These are phyloP conservation scores for Gandaritis pyraliata DNA, from an alignment of 2,888 invertebrate species.

Conservation along the genomic window DNA sequence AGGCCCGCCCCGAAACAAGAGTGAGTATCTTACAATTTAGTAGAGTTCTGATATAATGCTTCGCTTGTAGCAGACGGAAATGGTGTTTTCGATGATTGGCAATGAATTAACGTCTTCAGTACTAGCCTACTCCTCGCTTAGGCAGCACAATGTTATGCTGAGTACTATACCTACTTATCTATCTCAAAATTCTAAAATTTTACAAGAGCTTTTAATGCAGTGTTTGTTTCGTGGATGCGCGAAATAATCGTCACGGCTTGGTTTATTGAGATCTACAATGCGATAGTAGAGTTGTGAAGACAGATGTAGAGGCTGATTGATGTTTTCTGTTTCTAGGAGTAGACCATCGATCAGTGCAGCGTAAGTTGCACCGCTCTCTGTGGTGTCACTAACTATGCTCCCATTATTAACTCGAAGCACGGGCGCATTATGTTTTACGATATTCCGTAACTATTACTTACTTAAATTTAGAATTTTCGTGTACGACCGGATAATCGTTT, in stretches of 20 bases:
- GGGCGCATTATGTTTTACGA: conserved; percentile 64
- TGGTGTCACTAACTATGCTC: conserved; percentile 80
- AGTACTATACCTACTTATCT: conserved; percentile 14
- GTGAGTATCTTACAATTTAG: conserved; percentile 78
- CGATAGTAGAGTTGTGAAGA: conserved; percentile 62
- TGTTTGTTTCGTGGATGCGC: conserved; percentile 72
- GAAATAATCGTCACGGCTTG: conserved; percentile 74
- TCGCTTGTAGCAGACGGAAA: conserved; percentile 70
- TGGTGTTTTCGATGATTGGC: conserved; percentile 65
- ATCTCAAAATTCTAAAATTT: conserved; percentile 57
- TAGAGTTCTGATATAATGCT: conserved; percentile 56
- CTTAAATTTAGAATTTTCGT: conserved; percentile 52
- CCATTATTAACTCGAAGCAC: conserved; percentile 75
- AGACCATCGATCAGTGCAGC: conserved; percentile 80
- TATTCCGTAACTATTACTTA: conserved; percentile 49
- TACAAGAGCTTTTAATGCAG: conserved; percentile 63
- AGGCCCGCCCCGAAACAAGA: conserved; percentile 88
- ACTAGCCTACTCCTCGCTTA: conserved; percentile 50
- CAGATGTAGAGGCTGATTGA: conserved; percentile 79
- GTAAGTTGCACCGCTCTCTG: conserved; percentile 84
- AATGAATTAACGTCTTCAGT: conserved; percentile 53
- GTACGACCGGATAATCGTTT: conserved; percentile 62
- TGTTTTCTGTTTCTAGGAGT: conserved; percentile 85
- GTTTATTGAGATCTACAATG: conserved; percentile 59
- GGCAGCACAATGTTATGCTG: conserved; percentile 43